Evolutionary conservation across 2,113 vertebrate species (phyloP).

Genomic region (Clarias gariepinus): DNA sequence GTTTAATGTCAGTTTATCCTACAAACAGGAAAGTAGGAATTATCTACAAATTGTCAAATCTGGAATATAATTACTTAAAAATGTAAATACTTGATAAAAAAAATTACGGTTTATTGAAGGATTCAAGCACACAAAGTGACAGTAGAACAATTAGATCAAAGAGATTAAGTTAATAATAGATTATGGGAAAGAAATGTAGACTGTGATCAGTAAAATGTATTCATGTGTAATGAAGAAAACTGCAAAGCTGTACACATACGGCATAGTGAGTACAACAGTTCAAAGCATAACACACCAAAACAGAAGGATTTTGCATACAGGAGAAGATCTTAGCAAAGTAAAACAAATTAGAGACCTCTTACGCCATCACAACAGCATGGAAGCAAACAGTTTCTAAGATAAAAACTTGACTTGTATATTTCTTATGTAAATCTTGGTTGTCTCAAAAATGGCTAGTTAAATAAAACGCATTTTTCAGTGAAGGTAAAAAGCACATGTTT

Average conservation of each 20-base stretch:
- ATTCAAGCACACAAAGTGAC: neutral
- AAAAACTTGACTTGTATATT: conserved; percentile 22
- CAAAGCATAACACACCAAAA: neutral
- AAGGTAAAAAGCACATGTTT: neutral
- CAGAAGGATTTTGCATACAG: neutral
- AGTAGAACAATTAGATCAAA: neutral
- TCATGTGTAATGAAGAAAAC: neutral
- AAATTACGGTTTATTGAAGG: neutral
- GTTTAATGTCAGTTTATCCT: neutral
- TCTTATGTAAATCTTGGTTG: conserved; percentile 9
- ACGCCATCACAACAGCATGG: neutral
- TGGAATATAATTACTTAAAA: neutral
- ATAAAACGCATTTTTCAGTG: neutral
- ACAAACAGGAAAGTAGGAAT: neutral
- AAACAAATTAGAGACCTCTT: conserved; percentile 23
- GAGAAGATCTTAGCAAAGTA: neutral
- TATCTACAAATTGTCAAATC: neutral
- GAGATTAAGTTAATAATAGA: neutral
- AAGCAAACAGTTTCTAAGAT: neutral
- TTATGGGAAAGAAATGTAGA: neutral
- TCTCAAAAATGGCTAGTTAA: neutral
- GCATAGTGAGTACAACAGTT: neutral
- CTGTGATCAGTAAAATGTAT: neutral
- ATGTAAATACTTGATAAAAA: neutral
- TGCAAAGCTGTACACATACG: neutral